Evolutionary conservation across 2,888 invertebrate genomes (phyloP), one percentile per base, ranked within the genome.

Genomic region (Plebejus argus): DNA sequence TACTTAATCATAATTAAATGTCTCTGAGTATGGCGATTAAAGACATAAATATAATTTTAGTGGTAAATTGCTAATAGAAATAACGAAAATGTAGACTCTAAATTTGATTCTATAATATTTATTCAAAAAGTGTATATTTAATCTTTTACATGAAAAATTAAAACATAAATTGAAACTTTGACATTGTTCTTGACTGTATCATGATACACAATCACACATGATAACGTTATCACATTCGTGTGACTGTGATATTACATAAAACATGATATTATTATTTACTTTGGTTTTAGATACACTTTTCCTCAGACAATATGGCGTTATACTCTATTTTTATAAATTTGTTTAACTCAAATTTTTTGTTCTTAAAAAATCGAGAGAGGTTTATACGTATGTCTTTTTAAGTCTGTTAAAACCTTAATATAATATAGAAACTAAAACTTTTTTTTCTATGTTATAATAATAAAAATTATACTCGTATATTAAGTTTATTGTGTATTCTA

Each of bases 221-320:
- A 66, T 66, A 66, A 66, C 66, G 66, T 33, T 66, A 66, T 66
- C 66, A 66, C 1, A 15, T 66, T 28, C 12, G 5, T 66, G 66
- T 18, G 20, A 61, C 23, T 61, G 20, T 58, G 66, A 28, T 28
- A 33, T 66, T 33, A 33, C 66, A 66, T 66, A 33, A 33, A 66
- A 28, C 66, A 66, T 66, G 18, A 66, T 66, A 66, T n/a, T n/a
- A n/a, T n/a, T n/a, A n/a, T 66, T 66, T 66, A 18, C 66, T 66
- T 61, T 23, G 61, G 28, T 33, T 66, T 1, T 12, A 61, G 61
- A 61, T 66, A 66, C 1, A 33, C 28, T 23, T 66, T 66, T 66
- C 1, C 28, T 66, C 28, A 66, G 66, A 66, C 66, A 66, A 33
- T 18, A 66, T 1, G 66, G 66, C 66, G 15, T 15, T 33, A 66